phyloP scores from a whole-genome alignment of 2,113 vertebrate genomes.

The Mastomys coucha region DNA sequence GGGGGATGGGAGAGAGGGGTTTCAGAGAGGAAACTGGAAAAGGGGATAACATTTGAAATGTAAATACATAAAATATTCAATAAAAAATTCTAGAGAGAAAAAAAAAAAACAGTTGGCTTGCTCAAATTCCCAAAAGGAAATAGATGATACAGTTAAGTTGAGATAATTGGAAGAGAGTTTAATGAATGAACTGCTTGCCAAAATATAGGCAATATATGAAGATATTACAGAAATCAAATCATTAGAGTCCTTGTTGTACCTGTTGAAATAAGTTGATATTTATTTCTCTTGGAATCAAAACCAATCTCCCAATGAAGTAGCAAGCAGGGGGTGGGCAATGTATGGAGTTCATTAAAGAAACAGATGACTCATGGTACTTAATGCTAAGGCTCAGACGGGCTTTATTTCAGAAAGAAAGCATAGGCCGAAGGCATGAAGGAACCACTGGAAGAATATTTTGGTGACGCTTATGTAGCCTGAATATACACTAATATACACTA shows the following conservation, averaged over 20 bases:
- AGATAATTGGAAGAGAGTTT: neutral
- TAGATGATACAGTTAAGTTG: neutral
- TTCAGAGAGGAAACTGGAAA: too few relatives aligned
- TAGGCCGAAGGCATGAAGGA: too few relatives aligned
- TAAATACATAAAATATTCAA: too few relatives aligned
- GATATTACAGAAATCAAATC: neutral
- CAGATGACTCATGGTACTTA: neutral
- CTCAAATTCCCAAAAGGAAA: neutral
- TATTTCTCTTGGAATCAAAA: neutral
- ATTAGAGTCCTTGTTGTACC: neutral
- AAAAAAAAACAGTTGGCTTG: neutral
- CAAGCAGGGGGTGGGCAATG: neutral
- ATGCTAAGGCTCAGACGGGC: neutral
- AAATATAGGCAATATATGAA: neutral
- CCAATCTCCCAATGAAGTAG: neutral
- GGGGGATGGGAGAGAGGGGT: too few relatives aligned
- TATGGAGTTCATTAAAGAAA: neutral
- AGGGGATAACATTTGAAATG: too few relatives aligned
- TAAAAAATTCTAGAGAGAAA: too few relatives aligned
- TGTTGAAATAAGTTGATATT: neutral
- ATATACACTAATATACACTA: neutral
- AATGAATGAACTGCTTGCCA: slow-evolving; percentile 29
- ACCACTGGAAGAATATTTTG: neutral
- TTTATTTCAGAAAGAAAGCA: neutral
- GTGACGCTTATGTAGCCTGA: neutral